Evolutionary conservation across 1,140 invertebrate genomes (phyloP), one percentile per base, ranked within the genome.

Genomic region (Zelostemma sp.): DNA sequence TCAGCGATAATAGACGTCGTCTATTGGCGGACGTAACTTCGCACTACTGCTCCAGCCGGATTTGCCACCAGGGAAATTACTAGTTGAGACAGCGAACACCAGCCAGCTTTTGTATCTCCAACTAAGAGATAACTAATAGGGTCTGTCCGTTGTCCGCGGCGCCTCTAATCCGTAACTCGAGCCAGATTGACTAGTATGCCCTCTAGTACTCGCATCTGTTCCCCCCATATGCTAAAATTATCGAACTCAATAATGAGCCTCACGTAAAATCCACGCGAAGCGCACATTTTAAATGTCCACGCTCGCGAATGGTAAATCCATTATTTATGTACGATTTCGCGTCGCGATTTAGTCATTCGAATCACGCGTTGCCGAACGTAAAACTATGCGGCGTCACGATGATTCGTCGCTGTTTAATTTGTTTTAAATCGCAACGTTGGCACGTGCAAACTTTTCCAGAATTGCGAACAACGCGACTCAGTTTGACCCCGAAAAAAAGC

Each of bases 81-180:
- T 66, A 61, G 65, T 55, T 56, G 56, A 61, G 70, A 66, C 67
- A 68, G 47, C 51, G 31, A 60, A 49, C 49, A 46, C 31, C 46
- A 38, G 38, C 48, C 49, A 58, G 67, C 69, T 72, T 75, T 72
- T 70, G 69, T 68, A 64, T 56, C 41, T 45, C 59, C 14, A 62
- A 47, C 60, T 69, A 70, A 72, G 73, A 75, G 73, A 72, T 72
- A 75, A 75, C 73, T 75, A 75, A 75, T 74, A 72, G 68, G 58
- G 64, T 68, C 68, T 58, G 61, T 38, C 47, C 38, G 48, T n/a
- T 57, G 54, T 58, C 61, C 54, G 47, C 61, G 48, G 54, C 31
- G 41, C 17, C 54, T 40, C 38, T 64, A 64, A 64, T 64, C 48
- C 48, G 48, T 63, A 63, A 63, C 60, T 17, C 38, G 38, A 50